phyloP scores from a whole-genome alignment of 2,113 vertebrate species.

The Nyctereutes procyonoides region DNA sequence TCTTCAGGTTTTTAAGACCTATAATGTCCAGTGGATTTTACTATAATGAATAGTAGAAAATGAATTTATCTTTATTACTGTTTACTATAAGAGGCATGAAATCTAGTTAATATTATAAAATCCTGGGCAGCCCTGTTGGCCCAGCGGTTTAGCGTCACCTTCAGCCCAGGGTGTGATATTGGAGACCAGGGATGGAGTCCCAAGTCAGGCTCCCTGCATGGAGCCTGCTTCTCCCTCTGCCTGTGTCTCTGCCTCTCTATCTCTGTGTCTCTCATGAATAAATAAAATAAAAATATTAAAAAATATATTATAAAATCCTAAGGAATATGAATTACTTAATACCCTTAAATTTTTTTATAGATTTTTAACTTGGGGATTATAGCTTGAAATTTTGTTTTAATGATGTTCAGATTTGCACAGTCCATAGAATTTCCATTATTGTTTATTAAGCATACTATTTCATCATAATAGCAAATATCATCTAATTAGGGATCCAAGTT shows the following conservation, averaged over 20 bases:
- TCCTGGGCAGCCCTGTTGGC: not conserved
- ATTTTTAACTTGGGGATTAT: not conserved
- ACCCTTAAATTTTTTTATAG: not conserved
- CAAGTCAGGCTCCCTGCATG: too few relatives aligned
- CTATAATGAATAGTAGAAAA: not conserved
- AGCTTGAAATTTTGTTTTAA: not conserved
- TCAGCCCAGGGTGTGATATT: too few relatives aligned
- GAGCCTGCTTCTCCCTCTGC: too few relatives aligned
- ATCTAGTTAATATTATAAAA: not conserved
- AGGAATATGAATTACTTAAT: not conserved
- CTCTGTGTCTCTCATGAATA: too few relatives aligned
- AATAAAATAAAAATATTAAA: too few relatives aligned
- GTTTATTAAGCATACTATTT: not conserved
- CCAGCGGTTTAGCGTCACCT: too few relatives aligned
- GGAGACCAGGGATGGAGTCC: too few relatives aligned
- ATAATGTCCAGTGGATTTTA: not conserved
- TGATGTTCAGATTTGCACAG: not conserved
- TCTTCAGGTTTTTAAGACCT: not conserved
- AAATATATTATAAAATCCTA: not conserved
- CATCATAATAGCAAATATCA: not conserved
- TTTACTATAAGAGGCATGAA: not conserved
- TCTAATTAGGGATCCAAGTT: not conserved
- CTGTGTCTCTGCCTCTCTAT: too few relatives aligned
- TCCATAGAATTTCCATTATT: not conserved
- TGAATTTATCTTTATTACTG: not conserved